Percentiles rank a stretch among this genome's conserved stretches.
These are phyloP conservation scores for Melanchra persicariae DNA, from an alignment of 2,888 invertebrate species.

Conservation along the genomic window DNA sequence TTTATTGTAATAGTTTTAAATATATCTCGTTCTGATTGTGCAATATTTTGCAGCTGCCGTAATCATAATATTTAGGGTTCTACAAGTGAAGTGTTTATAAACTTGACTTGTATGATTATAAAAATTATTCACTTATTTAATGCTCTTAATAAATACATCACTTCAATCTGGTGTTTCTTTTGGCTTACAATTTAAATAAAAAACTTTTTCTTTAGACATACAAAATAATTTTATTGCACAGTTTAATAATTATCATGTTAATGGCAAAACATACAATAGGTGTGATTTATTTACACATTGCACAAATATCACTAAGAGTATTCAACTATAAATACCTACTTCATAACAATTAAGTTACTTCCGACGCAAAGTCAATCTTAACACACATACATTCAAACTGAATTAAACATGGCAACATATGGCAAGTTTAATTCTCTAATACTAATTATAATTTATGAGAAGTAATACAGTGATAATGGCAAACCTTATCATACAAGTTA, in stretches of 20 bases:
- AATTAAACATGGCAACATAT: conserved; percentile 88
- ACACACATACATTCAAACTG: conserved; percentile 66
- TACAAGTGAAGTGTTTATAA: conserved; percentile 55
- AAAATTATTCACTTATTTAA: conserved; percentile 67
- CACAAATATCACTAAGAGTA: conserved; percentile 72
- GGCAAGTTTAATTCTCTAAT: conserved; percentile 87
- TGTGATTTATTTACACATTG: conserved; percentile 71
- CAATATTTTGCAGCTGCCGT: conserved; percentile 53
- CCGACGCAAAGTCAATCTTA: conserved; percentile 53
- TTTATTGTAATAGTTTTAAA: conserved; percentile 58
- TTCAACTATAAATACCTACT: conserved; percentile 63
- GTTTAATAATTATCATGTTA: conserved; percentile 63
- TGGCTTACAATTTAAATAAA: conserved; percentile 46
- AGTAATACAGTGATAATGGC: conserved; percentile 70
- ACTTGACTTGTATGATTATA: conserved; percentile 59
- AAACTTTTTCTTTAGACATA: conserved; percentile 53
- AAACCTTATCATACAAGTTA: conserved; percentile 59
- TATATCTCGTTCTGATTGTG: conserved; percentile 54
- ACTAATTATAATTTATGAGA: conserved; percentile 61
- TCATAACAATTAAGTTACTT: conserved; percentile 60
- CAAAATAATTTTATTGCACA: conserved; percentile 82
- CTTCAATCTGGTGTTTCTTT: conserved; percentile 66
- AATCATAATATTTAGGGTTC: conserved; percentile 62
- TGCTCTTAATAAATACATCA: conserved; percentile 82
- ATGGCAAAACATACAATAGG: conserved; percentile 67